Conservation (phyloP, 1,140 invertebrate genomes). For the Planococcus citri region DNA sequence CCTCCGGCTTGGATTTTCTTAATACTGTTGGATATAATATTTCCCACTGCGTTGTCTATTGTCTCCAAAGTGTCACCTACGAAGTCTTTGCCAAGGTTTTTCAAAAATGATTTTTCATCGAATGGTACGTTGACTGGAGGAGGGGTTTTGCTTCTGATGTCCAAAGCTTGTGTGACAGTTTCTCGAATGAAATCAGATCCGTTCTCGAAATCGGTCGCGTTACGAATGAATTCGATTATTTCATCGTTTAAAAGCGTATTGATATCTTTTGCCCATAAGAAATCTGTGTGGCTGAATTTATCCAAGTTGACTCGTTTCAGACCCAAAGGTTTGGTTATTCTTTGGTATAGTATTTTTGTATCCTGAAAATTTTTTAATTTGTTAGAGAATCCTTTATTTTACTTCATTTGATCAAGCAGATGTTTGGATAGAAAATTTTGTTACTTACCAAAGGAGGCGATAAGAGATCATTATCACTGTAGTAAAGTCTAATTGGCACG, state of each 20-base stretch:
- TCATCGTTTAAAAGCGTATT: constrained; percentile 43
- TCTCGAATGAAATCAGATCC: background rate
- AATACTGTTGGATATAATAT: too few species aligned
- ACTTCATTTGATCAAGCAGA: background rate
- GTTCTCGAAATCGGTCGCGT: background rate
- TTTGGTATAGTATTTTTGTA: constrained; percentile 40
- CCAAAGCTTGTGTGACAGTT: background rate
- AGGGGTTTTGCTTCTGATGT: background rate
- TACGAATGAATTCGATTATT: constrained; percentile 39
- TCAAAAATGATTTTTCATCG: background rate
- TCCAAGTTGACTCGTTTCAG: constrained; percentile 41
- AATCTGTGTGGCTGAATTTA: constrained; percentile 52
- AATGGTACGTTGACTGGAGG: background rate
- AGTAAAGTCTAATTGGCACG: constrained; percentile 45
- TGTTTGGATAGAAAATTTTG: background rate
- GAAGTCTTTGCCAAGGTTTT: too few species aligned
- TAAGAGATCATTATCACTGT: constrained; percentile 46
- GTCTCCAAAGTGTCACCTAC: too few species aligned
- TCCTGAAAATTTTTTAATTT: constrained; percentile 34
- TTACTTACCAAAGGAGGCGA: constrained; percentile 32
- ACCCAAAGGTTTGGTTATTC: constrained; percentile 41
- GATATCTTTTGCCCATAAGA: constrained; percentile 48
- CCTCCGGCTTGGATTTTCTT: too few species aligned
- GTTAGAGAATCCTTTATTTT: too few species aligned
- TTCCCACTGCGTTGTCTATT: too few species aligned